phyloP scores from a whole-genome alignment of 2,113 vertebrate genomes.

The Tragelaphus scriptus region DNA sequence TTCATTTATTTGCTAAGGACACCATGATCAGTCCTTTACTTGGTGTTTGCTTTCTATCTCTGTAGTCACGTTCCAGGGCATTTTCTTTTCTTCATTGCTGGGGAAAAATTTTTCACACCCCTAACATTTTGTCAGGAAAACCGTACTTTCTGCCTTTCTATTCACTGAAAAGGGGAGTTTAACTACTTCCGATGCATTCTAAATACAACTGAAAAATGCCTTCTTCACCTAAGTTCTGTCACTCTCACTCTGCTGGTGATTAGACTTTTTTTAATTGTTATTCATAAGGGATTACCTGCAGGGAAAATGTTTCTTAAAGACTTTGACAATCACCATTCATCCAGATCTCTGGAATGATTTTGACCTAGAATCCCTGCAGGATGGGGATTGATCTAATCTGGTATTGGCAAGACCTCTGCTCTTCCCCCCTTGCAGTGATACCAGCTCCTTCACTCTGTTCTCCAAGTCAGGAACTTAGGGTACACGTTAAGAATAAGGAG shows the following conservation, averaged over 20 bases:
- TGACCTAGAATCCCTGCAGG: neutral
- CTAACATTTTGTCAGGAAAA: neutral
- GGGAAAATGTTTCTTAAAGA: neutral
- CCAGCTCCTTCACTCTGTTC: neutral
- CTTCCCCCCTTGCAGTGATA: rapidly evolving
- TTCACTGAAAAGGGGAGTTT: neutral
- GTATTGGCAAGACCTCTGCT: neutral
- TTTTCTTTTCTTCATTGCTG: neutral
- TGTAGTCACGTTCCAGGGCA: neutral
- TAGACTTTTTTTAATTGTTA: neutral
- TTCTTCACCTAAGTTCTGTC: neutral
- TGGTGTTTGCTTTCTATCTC: neutral
- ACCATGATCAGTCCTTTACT: neutral
- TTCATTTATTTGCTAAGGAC: neutral
- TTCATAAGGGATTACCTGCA: neutral
- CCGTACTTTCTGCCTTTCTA: neutral
- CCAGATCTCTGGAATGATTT: neutral
- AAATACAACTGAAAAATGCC: neutral
- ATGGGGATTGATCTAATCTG: neutral
- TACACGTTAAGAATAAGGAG: neutral
- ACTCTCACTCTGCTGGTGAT: neutral
- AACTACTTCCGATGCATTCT: neutral
- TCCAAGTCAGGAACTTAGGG: neutral
- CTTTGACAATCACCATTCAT: neutral
- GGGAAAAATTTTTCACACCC: neutral